Base-by-base conservation (phyloP, 2,797 vertebrate species). In the Pangasius larnaudii region DNA sequence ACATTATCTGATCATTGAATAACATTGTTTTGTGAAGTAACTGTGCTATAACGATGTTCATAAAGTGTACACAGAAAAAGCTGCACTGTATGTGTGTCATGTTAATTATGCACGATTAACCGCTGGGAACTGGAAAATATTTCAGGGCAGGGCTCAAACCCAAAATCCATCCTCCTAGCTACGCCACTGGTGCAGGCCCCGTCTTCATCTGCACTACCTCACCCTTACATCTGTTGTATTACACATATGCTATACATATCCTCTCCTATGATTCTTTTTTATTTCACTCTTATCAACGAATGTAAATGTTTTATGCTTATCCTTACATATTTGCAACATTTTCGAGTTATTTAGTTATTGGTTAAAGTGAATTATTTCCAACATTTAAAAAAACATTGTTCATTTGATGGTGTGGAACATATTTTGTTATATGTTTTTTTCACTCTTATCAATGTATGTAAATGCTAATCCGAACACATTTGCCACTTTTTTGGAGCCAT, bases 41-140 rank as follows among this genome's bases (percentile, higher is more conserved):
- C 2, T 49, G 59, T 3, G 13, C 39, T 63, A n/a, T 63, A 82
- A 82, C 3, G 14, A 82, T n/a, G 79, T 39, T 42, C 58, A 63
- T 82, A 63, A 63, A 82, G 13, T 46, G 59, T 63, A 24, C 63
- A 42, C 42, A 63, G 58, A 16, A 84, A 84, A 67, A 49, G 42
- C 46, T 53, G 36, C 0, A 5, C 42, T 33, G 42, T 51, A 19
- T 22, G 59, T 63, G 27, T 63, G 58, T n/a, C 39, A 27, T 16
- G 24, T 67, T 83, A 10, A 67, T 84, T 84, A 49, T 30, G 9
- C 61, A 51, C 5, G 27, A 84, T 33, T 67, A 84, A 30, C 59
- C 1, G 1, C 8, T 46, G 18, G n/a, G 58, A 84, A 69, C 24
- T 63, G 14, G 58, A 67, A 49, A 83, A 49, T 18, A 65, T 30